Conservation (phyloP, 2,888 invertebrate genomes). For the Drosophila peninsularis region DNA sequence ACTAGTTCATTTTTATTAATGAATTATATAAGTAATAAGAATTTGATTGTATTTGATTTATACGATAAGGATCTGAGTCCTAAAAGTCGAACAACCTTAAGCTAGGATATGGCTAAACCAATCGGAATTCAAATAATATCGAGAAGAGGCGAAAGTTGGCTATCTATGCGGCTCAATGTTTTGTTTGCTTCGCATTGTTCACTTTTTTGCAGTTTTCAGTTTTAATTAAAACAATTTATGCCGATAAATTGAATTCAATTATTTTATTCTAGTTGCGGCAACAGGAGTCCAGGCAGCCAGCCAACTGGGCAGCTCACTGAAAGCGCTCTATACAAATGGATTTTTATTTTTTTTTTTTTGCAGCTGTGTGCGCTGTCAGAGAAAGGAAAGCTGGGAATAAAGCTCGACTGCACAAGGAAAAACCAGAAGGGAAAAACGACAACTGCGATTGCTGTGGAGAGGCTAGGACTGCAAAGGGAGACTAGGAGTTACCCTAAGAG, state of each 20-base stretch:
- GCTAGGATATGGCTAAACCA: not conserved
- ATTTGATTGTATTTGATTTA: too few species aligned
- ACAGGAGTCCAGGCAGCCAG: conserved; percentile 13
- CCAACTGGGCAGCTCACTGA: conserved; percentile 29
- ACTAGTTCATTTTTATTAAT: too few species aligned
- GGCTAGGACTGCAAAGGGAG: not conserved
- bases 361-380: conserved; percentile 11
- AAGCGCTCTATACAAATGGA: conserved; percentile 42
- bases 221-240: conserved; percentile 72
- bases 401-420: conserved; percentile 5
- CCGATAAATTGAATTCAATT: conserved; percentile 71
- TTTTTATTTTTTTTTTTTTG: conserved; percentile 17
- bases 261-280: conserved; percentile 42
- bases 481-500: not conserved
- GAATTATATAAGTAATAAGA: too few species aligned
- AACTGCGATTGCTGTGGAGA: not conserved
- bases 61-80: not conserved
- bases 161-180: not conserved
- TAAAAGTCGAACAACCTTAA: not conserved
- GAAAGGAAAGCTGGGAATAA: conserved; percentile 19
- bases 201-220: conserved; percentile 36
- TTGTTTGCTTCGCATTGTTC: conserved; percentile 10
- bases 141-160: too few species aligned
- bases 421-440: not conserved
- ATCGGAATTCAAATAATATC: not conserved